phyloP scores from a whole-genome alignment of 1,140 invertebrate species.

The Reticulitermes speratus region DNA sequence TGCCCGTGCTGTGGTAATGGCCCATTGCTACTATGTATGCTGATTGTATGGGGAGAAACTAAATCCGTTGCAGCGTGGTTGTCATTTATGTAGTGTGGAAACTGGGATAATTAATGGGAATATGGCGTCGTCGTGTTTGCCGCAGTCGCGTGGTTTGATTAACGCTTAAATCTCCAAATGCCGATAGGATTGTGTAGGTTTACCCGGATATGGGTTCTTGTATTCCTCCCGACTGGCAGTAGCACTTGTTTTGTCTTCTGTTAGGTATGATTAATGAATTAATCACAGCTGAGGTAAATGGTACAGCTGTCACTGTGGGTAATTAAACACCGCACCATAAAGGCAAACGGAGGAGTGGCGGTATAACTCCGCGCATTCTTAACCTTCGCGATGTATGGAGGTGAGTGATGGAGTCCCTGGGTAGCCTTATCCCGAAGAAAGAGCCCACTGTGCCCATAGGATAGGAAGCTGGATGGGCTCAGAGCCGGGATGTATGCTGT shows the following conservation, averaged over 20 bases:
- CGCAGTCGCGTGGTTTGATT: neutral
- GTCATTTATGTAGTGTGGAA: neutral
- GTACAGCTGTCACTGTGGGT: too few relatives aligned
- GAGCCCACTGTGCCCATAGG: too few relatives aligned
- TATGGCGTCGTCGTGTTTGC: neutral
- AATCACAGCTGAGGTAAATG: too few relatives aligned
- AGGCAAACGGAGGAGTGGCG: too few relatives aligned
- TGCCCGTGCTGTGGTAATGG: neutral
- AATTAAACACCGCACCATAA: too few relatives aligned
- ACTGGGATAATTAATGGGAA: neutral
- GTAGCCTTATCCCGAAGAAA: too few relatives aligned
- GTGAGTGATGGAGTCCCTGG: too few relatives aligned
- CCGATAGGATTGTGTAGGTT: neutral
- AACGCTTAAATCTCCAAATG: neutral
- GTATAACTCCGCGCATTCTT: too few relatives aligned
- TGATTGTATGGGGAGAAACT: neutral
- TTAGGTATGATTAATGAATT: neutral
- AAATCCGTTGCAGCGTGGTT: neutral
- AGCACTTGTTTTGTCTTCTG: neutral
- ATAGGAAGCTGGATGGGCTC: too few relatives aligned
- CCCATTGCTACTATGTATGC: neutral
- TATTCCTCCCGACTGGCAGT: neutral
- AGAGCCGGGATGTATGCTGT: too few relatives aligned
- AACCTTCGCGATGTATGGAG: too few relatives aligned
- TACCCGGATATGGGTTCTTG: neutral